Evolutionary conservation across 2,888 invertebrate genomes (phyloP).

Genomic region (Dynastes tityus): DNA sequence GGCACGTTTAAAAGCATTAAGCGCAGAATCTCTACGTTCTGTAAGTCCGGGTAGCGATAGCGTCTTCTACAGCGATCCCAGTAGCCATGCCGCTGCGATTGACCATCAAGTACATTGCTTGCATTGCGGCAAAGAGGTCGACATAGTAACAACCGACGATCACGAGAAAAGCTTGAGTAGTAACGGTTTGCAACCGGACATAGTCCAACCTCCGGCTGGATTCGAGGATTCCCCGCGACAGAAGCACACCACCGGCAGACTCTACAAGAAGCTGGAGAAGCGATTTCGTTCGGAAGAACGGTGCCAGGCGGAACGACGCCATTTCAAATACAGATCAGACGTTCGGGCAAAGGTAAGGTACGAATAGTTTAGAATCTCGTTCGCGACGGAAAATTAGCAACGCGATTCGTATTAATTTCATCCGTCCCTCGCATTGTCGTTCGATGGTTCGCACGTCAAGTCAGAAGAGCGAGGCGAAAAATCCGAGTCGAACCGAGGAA

Average conservation of each 20-base stretch:
- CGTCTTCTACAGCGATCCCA: constrained; percentile 90
- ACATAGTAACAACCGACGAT: constrained; percentile 68
- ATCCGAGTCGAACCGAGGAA: constrained; percentile 73
- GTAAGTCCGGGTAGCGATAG: constrained; percentile 93
- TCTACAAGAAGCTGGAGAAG: constrained; percentile 86
- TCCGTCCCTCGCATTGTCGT: background rate
- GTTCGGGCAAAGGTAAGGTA: constrained; percentile 82
- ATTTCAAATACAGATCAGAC: constrained; percentile 80
- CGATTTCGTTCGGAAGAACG: constrained; percentile 87
- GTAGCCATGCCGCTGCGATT: constrained; percentile 71
- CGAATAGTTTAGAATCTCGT: constrained; percentile 39
- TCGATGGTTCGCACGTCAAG: constrained; percentile 62
- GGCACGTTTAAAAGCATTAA: constrained; percentile 82
- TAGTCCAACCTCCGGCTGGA: constrained; percentile 90
- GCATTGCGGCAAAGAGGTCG: constrained; percentile 86
- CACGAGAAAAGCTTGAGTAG: constrained; percentile 62
- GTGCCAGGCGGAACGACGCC: constrained; percentile 74
- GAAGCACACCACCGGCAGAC: constrained; percentile 71
- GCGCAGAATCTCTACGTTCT: constrained; percentile 90
- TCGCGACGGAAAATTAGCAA: background rate
- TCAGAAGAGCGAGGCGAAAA: constrained; percentile 84
- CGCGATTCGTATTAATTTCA: constrained; percentile 5
- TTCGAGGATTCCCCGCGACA: constrained; percentile 87
- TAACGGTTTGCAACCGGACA: constrained; percentile 72
- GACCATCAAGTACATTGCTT: constrained; percentile 80